Evolutionary conservation across 1,140 invertebrate genomes (phyloP).

Genomic region (Apis mellifera): Amel_HAv3.1 CM009931.2:6059001-6059500

Average conservation of each 20-base stretch:
- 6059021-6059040: background rate
- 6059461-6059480: background rate
- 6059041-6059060: background rate
- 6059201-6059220: conserved; percentile 77
- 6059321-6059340: conserved; percentile 53
- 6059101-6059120: conserved; percentile 21
- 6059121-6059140: conserved; percentile 50
- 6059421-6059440: conserved; percentile 67
- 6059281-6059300: conserved; percentile 46
- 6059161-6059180: conserved; percentile 64
- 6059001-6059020: background rate
- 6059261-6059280: conserved; percentile 50
- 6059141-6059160: conserved; percentile 64
- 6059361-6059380: conserved; percentile 79
- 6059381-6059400: conserved; percentile 70
- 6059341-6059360: conserved; percentile 78
- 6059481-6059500: conserved; percentile 3
- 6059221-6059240: conserved; percentile 62
- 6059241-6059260: conserved; percentile 56
- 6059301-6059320: conserved; percentile 53
- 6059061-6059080: conserved; percentile 12
- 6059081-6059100: background rate
- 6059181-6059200: conserved; percentile 71
- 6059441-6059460: background rate
- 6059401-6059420: conserved; percentile 76